phyloP scores from a whole-genome alignment of 30 jellyfish, hydroid and myxozoan species.

The Haliclystus octoradiatus region DNA sequence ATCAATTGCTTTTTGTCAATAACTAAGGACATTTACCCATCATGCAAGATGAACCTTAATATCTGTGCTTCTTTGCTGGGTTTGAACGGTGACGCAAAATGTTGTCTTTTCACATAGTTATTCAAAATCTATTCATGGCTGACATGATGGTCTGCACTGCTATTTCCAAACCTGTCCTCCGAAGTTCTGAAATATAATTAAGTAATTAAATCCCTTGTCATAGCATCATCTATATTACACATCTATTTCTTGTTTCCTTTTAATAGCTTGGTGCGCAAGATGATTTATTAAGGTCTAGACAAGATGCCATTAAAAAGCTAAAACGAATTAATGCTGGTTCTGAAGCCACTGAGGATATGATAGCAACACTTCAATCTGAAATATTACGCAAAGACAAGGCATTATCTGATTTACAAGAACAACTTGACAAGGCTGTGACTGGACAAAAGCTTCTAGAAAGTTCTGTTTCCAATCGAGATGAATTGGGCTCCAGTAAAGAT shows the following conservation, averaged over 20 bases:
- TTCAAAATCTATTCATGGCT: too few relatives aligned
- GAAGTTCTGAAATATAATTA: too few relatives aligned
- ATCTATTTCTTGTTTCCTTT: neutral
- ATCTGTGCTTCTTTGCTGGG: too few relatives aligned
- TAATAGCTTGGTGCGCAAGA: conserved; percentile 63
- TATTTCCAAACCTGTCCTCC: too few relatives aligned
- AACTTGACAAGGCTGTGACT: conserved; percentile 33
- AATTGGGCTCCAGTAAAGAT: conserved; percentile 41
- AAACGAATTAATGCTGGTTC: conserved; percentile 60
- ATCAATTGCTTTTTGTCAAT: too few relatives aligned
- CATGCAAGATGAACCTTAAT: too few relatives aligned
- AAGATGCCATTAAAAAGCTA: conserved; percentile 44
- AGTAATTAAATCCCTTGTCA: too few relatives aligned
- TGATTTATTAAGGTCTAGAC: conserved; percentile 34
- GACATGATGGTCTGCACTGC: too few relatives aligned
- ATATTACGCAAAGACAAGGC: conserved; percentile 32
- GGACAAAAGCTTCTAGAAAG: conserved; percentile 40
- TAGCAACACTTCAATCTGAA: conserved; percentile 17
- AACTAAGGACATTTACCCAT: too few relatives aligned
- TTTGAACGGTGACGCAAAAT: too few relatives aligned
- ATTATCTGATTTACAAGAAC: conserved; percentile 39
- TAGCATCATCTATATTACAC: too few relatives aligned
- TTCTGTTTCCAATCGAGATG: conserved; percentile 35
- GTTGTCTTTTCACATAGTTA: too few relatives aligned
- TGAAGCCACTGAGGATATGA: conserved; percentile 58